A percentile compares a stretch with the other conserved stretches of the same genome.
Conservation (phyloP, 2,888 invertebrate species). For the Psococerastis gibbosa region DNA sequence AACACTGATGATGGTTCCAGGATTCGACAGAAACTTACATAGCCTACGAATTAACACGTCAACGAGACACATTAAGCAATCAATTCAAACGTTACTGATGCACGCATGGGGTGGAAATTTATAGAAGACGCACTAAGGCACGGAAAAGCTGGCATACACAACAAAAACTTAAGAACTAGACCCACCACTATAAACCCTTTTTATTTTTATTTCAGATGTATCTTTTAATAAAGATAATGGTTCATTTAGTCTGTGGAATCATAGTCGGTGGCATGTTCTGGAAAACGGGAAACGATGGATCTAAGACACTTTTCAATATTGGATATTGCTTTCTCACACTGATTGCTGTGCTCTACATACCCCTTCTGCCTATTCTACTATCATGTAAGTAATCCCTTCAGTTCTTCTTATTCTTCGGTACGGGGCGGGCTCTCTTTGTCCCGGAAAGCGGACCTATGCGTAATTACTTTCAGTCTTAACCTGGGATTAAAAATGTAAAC, state of each 20-base stretch:
- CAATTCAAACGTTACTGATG: too few species aligned
- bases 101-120: too few species aligned
- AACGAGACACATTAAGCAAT: too few species aligned
- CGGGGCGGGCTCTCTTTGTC: too few species aligned
- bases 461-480: too few species aligned
- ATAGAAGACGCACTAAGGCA: too few species aligned
- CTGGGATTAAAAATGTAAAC: too few species aligned
- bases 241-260: slow-evolving; percentile 47
- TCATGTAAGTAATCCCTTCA: slow-evolving; percentile 47
- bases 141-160: neutral
- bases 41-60: too few species aligned
- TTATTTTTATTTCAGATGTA: slow-evolving; percentile 37
- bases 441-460: too few species aligned
- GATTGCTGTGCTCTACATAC: slow-evolving; percentile 61
- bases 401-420: too few species aligned
- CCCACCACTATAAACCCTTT: neutral
- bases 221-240: slow-evolving; percentile 43
- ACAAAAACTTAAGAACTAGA: neutral
- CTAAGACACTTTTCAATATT: slow-evolving; percentile 66
- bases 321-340: slow-evolving; percentile 65
- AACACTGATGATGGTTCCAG: too few species aligned
- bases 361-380: slow-evolving; percentile 62
- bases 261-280: slow-evolving; percentile 50
- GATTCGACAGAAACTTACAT: too few species aligned
- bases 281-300: slow-evolving; percentile 58